Evolutionary conservation across 1,140 invertebrate species (phyloP).

Genomic region (Calosoma granatense): DNA sequence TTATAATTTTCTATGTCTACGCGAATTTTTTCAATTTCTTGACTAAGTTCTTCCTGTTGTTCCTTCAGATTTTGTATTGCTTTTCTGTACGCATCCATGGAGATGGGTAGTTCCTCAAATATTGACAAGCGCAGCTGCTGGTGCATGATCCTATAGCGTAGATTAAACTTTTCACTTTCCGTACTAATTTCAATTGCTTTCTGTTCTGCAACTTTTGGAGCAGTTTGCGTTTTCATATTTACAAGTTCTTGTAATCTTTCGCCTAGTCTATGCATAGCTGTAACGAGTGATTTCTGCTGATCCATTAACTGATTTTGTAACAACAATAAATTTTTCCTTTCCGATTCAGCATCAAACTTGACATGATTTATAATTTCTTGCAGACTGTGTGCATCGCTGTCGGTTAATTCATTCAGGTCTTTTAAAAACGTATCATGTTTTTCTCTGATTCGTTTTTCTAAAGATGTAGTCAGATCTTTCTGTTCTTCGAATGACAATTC

Average conservation of each 20-base stretch:
- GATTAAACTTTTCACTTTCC: not conserved
- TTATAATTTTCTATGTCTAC: not conserved
- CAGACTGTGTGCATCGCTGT: not conserved
- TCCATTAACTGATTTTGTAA: not conserved
- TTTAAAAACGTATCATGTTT: not conserved
- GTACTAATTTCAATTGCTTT: not conserved
- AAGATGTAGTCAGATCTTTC: not conserved
- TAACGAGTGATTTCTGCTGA: not conserved
- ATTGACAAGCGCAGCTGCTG: not conserved
- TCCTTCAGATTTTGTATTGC: not conserved
- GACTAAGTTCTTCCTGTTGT: not conserved
- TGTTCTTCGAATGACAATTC: not conserved
- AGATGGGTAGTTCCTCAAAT: not conserved
- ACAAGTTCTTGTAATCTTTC: not conserved
- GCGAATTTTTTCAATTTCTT: not conserved
- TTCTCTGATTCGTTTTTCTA: not conserved
- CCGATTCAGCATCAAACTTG: not conserved
- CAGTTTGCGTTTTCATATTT: not conserved
- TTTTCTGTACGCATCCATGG: slow-evolving; percentile 1
- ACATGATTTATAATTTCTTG: not conserved
- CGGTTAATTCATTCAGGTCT: not conserved
- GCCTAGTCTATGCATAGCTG: not conserved
- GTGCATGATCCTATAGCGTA: not conserved
- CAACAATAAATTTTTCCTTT: not conserved
- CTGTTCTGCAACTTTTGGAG: not conserved